Evolutionary conservation across 2,888 invertebrate genomes (phyloP), one percentile per base, ranked within the genome.

Genomic region (Noctua fimbriata): DNA sequence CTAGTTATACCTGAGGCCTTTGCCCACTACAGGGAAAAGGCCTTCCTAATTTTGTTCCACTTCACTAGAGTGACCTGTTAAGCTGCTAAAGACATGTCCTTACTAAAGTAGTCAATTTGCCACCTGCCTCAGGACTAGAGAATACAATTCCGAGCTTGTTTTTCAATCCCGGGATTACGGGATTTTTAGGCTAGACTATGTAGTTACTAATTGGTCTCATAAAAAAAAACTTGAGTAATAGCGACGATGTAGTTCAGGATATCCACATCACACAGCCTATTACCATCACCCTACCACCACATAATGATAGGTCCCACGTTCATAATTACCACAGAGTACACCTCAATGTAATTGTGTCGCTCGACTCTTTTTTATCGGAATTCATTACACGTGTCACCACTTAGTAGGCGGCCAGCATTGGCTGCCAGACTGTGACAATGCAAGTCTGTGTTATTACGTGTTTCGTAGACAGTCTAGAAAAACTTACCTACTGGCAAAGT

Each of bases 271-370:
- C 21, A 2, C 0, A 12, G 0, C 0, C 2, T 47, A 21, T 71
- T 44, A 86, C 88, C 79, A 90, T 73, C 90, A 89, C 92, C 88
- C 88, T 89, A 91, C 70, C 85, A 55, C 73, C 79, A 89, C 82
- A 78, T 93, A 95, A 93, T 93, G 92, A 93, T 89, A 80, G 79
- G 88, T 93, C 92, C 91, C 92, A 92, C 91, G 90, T 89, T 85
- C 74, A 79, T 84, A 95, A 94, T 94, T 93, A 92, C 90, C 84
- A 90, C 69, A 77, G n/a, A 44, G 52, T 93, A 73, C 72, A 70
- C 69, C 91, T 87, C 90, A 87, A 91, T 90, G 87, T 93, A 94
- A 95, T 93, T 93, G 92, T 92, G 83, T 84, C 86, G 75, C 76
- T 2, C 18, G 63, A 9, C 3, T 79, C 89, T 95, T 95, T 36